Evolutionary conservation across 2,113 vertebrate genomes (phyloP), one percentile per base, ranked within the genome.

Genomic region (Paratilapia polleni): DNA sequence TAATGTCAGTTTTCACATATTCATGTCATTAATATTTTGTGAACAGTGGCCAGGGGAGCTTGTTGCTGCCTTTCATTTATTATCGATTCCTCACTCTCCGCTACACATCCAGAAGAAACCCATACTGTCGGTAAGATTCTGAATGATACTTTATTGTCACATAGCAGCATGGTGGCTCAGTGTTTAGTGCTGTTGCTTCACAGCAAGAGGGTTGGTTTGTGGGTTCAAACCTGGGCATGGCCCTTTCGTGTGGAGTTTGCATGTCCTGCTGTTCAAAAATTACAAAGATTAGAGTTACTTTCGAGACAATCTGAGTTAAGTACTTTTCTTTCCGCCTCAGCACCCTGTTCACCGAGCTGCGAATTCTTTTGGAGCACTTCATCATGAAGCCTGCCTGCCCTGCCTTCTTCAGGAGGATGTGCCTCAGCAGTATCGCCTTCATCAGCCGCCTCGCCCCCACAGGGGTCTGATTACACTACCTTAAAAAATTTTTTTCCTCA

Each of bases 61-160:
- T 99, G 93, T 95, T 99, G 28, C 97, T 99, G 92, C 98, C 98
- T 1, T 99, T 99, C 91, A 99, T 99, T 95, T 99, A 99, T 91
- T 99, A 99, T 62, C 92, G 98, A 82, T 99, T 99, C 93, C 97
- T 99, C 80, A 98, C 97, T 0, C 96, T 99, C 8, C 98, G 98
- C 47, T 99, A 99, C 43, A 96, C 98, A 10, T 99, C 98, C 83
- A 96, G 97, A 89, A 97, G 98, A 96, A 99, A 99, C 93, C 98
- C 98, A 0, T 99, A 99, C 93, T 99, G 98, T 92, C 96, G 98
- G 98, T 99, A 95, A 97, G 97, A 26, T 63, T 12, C 70, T 11
- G 14, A 54, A 62, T 60, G 12, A 41, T 31, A 73, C 4, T 0
- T 7, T 52, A 8, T 24, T 36, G 10, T 52, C 6, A 41, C 10